phyloP scores from a whole-genome alignment of 2,113 vertebrate genomes.

The Verasper variegatus region DNA sequence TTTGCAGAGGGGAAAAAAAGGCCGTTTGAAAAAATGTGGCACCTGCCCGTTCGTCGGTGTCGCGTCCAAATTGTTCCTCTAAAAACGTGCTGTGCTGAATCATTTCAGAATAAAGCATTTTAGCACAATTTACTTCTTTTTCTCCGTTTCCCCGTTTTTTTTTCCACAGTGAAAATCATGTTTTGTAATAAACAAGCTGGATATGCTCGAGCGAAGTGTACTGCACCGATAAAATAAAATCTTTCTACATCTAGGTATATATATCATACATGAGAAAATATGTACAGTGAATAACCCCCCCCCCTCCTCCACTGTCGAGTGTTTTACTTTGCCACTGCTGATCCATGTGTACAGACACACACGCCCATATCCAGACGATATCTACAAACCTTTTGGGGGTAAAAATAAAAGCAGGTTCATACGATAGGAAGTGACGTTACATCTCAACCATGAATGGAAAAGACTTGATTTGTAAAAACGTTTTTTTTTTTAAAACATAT shows the following conservation, averaged over 20 bases:
- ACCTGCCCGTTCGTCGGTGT: constrained; percentile 19
- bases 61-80: constrained; percentile 26
- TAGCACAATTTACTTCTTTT: constrained; percentile 51
- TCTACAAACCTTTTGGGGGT: constrained; percentile 57
- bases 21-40: constrained; percentile 31
- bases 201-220: constrained; percentile 62
- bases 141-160: constrained; percentile 28
- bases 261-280: constrained; percentile 56
- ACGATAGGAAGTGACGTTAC: constrained; percentile 43
- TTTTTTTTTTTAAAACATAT: constrained; percentile 12
- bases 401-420: constrained; percentile 47
- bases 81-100: constrained; percentile 40
- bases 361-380: constrained; percentile 13
- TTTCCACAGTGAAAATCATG: constrained; percentile 40
- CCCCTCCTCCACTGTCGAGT: constrained; percentile 34
- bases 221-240: constrained; percentile 53
- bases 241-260: constrained; percentile 61
- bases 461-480: constrained; percentile 53
- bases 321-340: constrained; percentile 57
- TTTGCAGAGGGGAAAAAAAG: constrained; percentile 20
- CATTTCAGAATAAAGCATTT: constrained; percentile 55
- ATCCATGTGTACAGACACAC: constrained; percentile 33
- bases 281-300: constrained; percentile 63
- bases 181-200: constrained; percentile 34
- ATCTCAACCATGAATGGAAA: constrained; percentile 50